These are phyloP conservation scores for Gymnopithys bicolor DNA, from an alignment of 2,797 vertebrate genomes.

Conservation along the genomic window DNA sequence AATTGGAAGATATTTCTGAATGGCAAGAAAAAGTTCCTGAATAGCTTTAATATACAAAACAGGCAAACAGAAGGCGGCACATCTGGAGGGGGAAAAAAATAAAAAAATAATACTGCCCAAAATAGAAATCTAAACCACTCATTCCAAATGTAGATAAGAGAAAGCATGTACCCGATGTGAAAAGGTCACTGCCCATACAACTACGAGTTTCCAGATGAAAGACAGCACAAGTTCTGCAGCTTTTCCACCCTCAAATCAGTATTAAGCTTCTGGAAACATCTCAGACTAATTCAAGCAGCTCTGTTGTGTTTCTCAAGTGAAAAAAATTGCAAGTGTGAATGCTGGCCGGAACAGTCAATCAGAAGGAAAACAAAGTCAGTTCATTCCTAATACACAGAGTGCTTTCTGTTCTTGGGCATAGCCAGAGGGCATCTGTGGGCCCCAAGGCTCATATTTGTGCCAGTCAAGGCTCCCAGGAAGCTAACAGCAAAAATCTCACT, in stretches of 20 bases:
- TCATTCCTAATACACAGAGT: neutral
- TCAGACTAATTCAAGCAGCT: neutral
- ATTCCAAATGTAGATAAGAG: neutral
- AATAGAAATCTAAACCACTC: neutral
- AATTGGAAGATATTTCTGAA: neutral
- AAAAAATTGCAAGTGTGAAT: neutral
- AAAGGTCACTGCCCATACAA: constrained; percentile 19
- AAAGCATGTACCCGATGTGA: fast-evolving
- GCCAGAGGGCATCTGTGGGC: neutral
- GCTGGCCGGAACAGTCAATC: neutral
- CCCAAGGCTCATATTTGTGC: neutral
- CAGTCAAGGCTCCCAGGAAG: neutral
- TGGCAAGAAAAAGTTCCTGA: neutral
- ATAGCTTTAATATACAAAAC: neutral
- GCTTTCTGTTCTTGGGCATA: neutral
- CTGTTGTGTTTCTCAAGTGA: neutral
- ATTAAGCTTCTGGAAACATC: neutral
- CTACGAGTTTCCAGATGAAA: neutral
- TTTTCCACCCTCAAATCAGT: neutral
- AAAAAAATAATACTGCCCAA: neutral
- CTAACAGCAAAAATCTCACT: neutral
- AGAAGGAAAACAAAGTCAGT: neutral
- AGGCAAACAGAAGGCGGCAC: neutral
- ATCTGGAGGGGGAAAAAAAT: no score
- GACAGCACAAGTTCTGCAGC: neutral